Conservation (phyloP, 2,888 invertebrate species). For the Liopterus haemorrhoidalis region DNA sequence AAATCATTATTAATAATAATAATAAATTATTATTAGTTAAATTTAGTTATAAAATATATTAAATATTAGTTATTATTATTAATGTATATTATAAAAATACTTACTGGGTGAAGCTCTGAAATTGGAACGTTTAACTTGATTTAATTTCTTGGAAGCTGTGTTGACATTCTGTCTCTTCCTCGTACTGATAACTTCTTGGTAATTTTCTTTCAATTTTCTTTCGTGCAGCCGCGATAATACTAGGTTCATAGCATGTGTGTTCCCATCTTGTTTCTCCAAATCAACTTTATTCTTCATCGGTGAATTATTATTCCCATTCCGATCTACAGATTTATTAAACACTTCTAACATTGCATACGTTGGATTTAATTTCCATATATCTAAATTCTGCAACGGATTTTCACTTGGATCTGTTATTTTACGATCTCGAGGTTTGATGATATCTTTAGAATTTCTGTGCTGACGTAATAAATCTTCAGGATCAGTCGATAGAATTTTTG, state of each 20-base stretch:
- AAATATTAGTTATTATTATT: too few species aligned
- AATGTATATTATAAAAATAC: too few species aligned
- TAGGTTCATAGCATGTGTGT: constrained; percentile 55
- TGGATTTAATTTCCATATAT: constrained; percentile 52
- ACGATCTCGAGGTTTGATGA: constrained; percentile 43
- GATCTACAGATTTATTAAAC: constrained; percentile 56
- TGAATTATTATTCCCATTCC: constrained; percentile 43
- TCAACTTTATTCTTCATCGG: too few species aligned
- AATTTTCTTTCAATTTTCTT: constrained; percentile 41
- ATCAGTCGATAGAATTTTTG: constrained; percentile 58
- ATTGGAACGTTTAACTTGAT: not conserved
- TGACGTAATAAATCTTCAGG: constrained; percentile 59
- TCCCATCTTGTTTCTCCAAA: constrained; percentile 41
- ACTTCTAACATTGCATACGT: constrained; percentile 69
- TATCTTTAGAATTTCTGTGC: constrained; percentile 35
- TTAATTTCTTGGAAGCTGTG: not conserved
- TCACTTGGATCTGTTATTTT: constrained; percentile 46
- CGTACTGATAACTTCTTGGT: too few species aligned
- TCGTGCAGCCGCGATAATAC: constrained; percentile 49
- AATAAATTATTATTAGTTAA: too few species aligned
- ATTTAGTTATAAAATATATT: too few species aligned
- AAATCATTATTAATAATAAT: too few species aligned
- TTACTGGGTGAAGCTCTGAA: too few species aligned
- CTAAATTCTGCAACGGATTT: constrained; percentile 47
- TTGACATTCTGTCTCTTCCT: constrained; percentile 33